Percentiles rank a stretch among this genome's conserved stretches.
phyloP scores from a whole-genome alignment of 2,888 invertebrate genomes.

The Parnassius glacialis region DNA sequence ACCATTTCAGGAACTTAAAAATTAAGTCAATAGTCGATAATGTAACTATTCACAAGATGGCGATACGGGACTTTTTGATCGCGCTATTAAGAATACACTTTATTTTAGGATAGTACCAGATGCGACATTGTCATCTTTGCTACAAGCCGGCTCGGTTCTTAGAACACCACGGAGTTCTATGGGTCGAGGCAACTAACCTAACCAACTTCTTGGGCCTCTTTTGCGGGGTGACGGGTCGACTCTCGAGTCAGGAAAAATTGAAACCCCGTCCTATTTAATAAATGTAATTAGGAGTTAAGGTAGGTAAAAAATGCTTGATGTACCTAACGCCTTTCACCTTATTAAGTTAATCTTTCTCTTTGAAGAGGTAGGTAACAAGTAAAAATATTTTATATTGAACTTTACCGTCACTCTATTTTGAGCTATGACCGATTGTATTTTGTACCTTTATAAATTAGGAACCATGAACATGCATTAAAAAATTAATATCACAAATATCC shows the following conservation, averaged over 20 bases:
- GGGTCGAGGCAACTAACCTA: slow-evolving; percentile 79
- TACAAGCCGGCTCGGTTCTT: slow-evolving; percentile 89
- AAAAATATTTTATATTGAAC: too few species aligned
- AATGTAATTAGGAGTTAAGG: not conserved
- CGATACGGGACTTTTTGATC: not conserved
- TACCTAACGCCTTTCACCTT: too few species aligned
- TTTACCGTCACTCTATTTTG: too few species aligned
- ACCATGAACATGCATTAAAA: too few species aligned
- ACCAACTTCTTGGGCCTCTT: slow-evolving; percentile 78
- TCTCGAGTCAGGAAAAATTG: slow-evolving; percentile 73
- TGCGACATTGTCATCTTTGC: slow-evolving; percentile 77
- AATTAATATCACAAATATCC: too few species aligned
- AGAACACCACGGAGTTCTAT: slow-evolving; percentile 84
- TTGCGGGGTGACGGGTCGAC: slow-evolving; percentile 73
- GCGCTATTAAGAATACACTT: slow-evolving; percentile 11
- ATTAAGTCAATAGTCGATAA: not conserved
- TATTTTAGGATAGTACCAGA: not conserved
- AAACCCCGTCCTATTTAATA: slow-evolving; percentile 53
- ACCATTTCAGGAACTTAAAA: too few species aligned
- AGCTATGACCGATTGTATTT: too few species aligned
- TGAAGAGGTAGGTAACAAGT: too few species aligned
- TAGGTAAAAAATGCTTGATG: slow-evolving; percentile 1
- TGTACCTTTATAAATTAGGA: too few species aligned
- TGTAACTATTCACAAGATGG: slow-evolving; percentile 14
- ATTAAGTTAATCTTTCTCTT: too few species aligned